phyloP scores from a whole-genome alignment of 2,888 invertebrate species.

The Halictus ligatus region DNA sequence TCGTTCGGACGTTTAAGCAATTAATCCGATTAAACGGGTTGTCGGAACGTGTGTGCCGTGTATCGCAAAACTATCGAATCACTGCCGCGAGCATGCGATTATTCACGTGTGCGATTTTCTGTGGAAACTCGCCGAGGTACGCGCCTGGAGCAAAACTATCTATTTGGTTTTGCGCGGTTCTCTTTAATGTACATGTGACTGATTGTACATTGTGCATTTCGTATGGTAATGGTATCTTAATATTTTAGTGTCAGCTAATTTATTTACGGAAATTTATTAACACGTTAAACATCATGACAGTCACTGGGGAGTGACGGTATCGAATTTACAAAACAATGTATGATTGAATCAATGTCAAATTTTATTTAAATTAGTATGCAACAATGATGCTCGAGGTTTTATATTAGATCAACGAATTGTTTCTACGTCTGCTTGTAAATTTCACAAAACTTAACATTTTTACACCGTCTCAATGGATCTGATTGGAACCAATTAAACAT shows the following conservation, averaged over 20 bases:
- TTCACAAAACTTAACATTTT: too few species aligned
- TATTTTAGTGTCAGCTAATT: not conserved
- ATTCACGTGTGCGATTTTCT: not conserved
- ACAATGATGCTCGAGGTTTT: too few species aligned
- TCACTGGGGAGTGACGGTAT: too few species aligned
- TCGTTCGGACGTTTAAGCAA: not conserved
- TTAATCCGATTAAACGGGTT: conserved; percentile 3
- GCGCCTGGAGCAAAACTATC: not conserved
- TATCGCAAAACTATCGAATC: not conserved
- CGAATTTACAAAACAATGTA: not conserved
- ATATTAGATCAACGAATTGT: too few species aligned
- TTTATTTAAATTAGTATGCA: too few species aligned
- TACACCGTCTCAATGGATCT: too few species aligned
- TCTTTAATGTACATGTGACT: too few species aligned
- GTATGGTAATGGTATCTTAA: not conserved
- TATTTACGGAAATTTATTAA: not conserved
- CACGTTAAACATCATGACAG: too few species aligned
- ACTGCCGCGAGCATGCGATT: not conserved
- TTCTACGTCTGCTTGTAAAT: too few species aligned
- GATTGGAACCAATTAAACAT: too few species aligned
- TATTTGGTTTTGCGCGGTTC: not conserved
- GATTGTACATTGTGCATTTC: not conserved
- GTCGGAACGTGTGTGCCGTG: not conserved
- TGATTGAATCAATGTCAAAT: not conserved
- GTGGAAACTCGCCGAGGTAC: not conserved